phyloP scores from a whole-genome alignment of 1,140 invertebrate genomes.

The Cyclargus thomasi region DNA sequence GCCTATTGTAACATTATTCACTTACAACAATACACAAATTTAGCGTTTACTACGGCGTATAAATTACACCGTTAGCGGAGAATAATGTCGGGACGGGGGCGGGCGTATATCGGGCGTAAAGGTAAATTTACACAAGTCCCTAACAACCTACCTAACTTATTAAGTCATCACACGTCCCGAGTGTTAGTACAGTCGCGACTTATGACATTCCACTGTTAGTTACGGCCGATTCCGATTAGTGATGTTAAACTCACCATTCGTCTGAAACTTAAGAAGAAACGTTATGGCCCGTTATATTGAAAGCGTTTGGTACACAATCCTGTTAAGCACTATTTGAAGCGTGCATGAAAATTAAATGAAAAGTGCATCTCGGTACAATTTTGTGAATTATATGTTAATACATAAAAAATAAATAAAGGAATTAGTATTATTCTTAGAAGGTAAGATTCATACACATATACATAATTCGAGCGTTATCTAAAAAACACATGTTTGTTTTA shows the following conservation, averaged over 20 bases:
- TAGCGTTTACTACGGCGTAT: constrained; percentile 47
- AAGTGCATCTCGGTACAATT: no score
- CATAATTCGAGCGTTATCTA: no score
- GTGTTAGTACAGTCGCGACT: constrained; percentile 35
- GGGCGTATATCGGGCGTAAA: constrained; percentile 53
- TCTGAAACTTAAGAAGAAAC: no score
- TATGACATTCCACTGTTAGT: constrained; percentile 37
- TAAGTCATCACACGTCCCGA: constrained; percentile 53
- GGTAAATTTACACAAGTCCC: constrained; percentile 66
- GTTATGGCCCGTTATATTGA: no score
- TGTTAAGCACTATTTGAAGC: no score
- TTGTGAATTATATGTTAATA: no score
- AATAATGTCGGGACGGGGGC: constrained; percentile 57
- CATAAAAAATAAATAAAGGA: no score
- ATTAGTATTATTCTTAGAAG: no score
- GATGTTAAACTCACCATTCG: not conserved
- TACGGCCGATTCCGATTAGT: not conserved
- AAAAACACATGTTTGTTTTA: no score
- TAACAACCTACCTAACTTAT: constrained; percentile 61
- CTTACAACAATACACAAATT: constrained; percentile 28
- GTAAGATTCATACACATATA: no score
- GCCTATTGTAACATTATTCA: constrained; percentile 15
- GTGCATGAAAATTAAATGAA: no score
- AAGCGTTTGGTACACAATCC: no score
- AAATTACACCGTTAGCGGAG: constrained; percentile 65